Evolutionary conservation across 1,140 invertebrate genomes (phyloP), one percentile per base, ranked within the genome.

Genomic region (Cherax destructor): DNA sequence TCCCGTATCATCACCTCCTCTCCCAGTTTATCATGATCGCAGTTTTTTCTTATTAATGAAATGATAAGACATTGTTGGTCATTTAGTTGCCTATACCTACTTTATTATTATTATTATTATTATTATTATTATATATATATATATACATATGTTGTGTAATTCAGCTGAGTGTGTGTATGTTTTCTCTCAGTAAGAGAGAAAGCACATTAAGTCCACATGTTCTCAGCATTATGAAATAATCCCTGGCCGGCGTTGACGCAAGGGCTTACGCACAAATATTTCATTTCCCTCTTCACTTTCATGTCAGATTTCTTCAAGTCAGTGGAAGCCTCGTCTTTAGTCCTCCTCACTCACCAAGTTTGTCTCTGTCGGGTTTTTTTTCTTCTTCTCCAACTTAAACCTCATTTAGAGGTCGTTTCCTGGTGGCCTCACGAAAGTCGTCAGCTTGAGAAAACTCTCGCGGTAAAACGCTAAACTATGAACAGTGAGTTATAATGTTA

Each of bases 301-400:
- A 74, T 74, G 69, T 74, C 69, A 74, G 69, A 74, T 74, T 74
- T 74, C 69, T 24, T 0, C n/a, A 74, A 41, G 69, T n/a, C 69
- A 11, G 69, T n/a, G n/a, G 69, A 74, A 74, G 3, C 69, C 0
- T 6, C n/a, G 21, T 74, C 69, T 74, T 30, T 30, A 30, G 11
- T 69, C 65, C n/a, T 65, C 6, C 61, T 69, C 61, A 16, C 21
- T 74, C 24, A n/a, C 2, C n/a, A n/a, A 24, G 69, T 24, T 74
- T 74, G 69, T 11, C n/a, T 74, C 69, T 30, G 24, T 10, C 52
- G 61, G 0, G 0, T 65, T 21, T 11, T 69, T 69, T 69, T 18
- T 41, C 30, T 41, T 74, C 7, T 24, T 74, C 21, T 30, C 69
- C 4, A 74, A 74, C n/a, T 74, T 74, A 74, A 74, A 30, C 69